Evolutionary conservation across 2,888 invertebrate genomes (phyloP), one percentile per base, ranked within the genome.

Genomic region (Drosophila falleni): DNA sequence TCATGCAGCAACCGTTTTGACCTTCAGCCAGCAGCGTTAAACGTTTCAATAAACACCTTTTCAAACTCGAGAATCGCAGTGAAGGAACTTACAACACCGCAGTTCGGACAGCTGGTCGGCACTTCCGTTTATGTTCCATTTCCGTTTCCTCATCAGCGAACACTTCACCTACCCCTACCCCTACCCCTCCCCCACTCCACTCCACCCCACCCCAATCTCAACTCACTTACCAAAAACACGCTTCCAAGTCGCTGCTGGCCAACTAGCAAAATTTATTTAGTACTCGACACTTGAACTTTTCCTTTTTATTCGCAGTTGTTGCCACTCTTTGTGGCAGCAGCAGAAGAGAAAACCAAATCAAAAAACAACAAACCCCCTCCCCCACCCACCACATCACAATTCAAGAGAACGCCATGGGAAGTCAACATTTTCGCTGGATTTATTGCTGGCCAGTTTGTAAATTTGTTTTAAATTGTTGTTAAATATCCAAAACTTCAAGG

Each of bases 61-160:
- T 19, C 5, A 5, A 8, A 37, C 39, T 46, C 19, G 10, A 29
- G 29, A n/a, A 46, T 13, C 42, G 42, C 33, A 19, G 58, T 13
- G 37, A 29, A 37, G 41, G n/a, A 60, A 35, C 51, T 29, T 13
- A 37, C 55, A 47, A 33, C 50, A 46, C 37, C 61, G 49, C 44
- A 60, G 26, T 19, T 59, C 55, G 50, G 54, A 58, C 63, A 42
- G 69, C 65, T 60, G 72, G 58, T 41, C 62, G 64, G 69, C 74
- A 80, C 56, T 85, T 85, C 80, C 88, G 85, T 50, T 84, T 44
- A 66, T 80, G 73, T 79, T 81, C 75, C 87, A 84, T 80, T 89
- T 89, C 89, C 89, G 81, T 61, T 89, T 83, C 69, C 84, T 59
- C 78, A 69, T 77, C 81, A 71, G 59, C 51, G 51, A 63, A 56